phyloP scores from a whole-genome alignment of 35 echinoderm and acorn worm genomes.

The Diadema setosum region DNA sequence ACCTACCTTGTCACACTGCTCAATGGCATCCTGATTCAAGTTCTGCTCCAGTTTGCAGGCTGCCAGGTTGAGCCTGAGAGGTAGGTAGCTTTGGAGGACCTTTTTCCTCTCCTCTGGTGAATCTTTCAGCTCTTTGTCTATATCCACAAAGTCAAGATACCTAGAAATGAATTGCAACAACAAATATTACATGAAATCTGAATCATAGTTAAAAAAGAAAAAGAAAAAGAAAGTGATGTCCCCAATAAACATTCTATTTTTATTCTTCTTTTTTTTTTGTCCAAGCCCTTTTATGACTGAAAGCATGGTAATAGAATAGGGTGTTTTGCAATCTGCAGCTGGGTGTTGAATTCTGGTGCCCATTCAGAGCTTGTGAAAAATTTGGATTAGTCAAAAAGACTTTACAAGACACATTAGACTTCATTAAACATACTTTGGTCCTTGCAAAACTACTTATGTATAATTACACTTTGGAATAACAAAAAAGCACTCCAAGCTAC shows the following conservation, averaged over 20 bases:
- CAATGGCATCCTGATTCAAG: neutral
- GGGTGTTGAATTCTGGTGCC: too few relatives aligned
- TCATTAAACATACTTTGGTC: too few relatives aligned
- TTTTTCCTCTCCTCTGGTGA: neutral
- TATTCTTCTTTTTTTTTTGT: neutral
- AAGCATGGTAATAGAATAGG: neutral
- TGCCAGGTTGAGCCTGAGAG: conserved; percentile 22
- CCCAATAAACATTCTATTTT: neutral
- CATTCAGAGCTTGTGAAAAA: too few relatives aligned
- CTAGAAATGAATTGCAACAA: neutral
- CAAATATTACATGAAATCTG: neutral
- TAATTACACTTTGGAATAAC: too few relatives aligned
- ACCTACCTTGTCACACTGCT: conserved; percentile 46
- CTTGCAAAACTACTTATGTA: too few relatives aligned
- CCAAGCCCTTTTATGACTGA: neutral
- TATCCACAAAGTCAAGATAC: conserved; percentile 26
- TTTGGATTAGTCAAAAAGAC: too few relatives aligned
- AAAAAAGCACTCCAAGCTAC: too few relatives aligned
- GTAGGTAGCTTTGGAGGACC: neutral
- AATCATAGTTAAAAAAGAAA: neutral
- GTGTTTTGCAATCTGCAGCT: neutral
- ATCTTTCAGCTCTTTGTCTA: neutral
- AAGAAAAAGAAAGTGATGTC: neutral
- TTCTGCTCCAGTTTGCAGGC: conserved; percentile 4
- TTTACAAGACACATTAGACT: too few relatives aligned